Evolutionary conservation across 2,888 invertebrate genomes (phyloP), one percentile per base, ranked within the genome.

Genomic region (Drosophila peninsularis): DNA sequence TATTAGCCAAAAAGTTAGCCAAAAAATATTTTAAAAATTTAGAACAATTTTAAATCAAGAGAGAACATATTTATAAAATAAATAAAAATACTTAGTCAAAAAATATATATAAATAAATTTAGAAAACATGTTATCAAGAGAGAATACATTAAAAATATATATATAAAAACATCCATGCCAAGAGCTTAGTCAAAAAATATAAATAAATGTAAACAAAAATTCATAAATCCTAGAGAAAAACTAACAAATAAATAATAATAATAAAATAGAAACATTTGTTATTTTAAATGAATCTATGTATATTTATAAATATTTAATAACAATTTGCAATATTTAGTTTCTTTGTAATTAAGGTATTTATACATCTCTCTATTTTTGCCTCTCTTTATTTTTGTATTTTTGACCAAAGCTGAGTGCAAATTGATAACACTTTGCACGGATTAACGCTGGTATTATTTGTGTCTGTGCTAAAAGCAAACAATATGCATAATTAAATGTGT

Each of bases 201-300:
- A 27, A 7, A 27, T 27, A 27, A 6, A 6, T 27, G 1, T 27
- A 7, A 7, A 27, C 24, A 27, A 27, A 27, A 45, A 47, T 47
- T 10, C 14, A 21, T 21, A 21, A 21, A 21, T 34, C 5, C 21
- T 4, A 14, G 3, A 3, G 14, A 5, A 30, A n/a, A 11, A 7
- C 1, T 9, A 0, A 1, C 5, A 10, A 24, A 10, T 0, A 1
- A 34, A 7, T n/a, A n/a, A n/a, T n/a, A n/a, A n/a, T n/a, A 34
- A 14, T 3, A 27, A 6, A n/a, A 36, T 52, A 10, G 24, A 24
- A 24, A n/a, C 1, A 37, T 7, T 52, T 27, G 4, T 13, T 17
- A 17, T 6, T 27, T 6, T 4, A 27, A 37, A 11, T 52, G n/a
- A 53, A 27, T 27, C 6, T 10, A 17, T 27, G 17, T 11, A 14